Evolutionary conservation across 37 sponge, comb jelly and placozoan genomes (phyloP).

Genomic region (Chondrosia reniformis): DNA sequence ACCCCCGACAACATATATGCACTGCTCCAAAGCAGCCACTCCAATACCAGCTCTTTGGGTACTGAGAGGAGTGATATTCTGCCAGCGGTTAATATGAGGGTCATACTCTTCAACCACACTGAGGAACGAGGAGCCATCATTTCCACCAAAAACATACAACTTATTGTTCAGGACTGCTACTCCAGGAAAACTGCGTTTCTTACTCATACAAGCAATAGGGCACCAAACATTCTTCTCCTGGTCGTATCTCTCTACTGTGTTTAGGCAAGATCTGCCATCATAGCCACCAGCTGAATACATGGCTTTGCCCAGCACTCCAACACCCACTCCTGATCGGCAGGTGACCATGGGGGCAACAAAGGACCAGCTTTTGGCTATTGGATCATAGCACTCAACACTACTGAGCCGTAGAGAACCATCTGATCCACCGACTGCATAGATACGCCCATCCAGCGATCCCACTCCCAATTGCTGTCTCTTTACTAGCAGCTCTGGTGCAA

Average conservation of each 20-base stretch:
- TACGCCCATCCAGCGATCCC: constrained; percentile 73
- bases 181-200: constrained; percentile 88
- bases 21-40: constrained; percentile 70
- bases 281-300: constrained; percentile 94
- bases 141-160: constrained; percentile 90
- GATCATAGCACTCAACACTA: constrained; percentile 94
- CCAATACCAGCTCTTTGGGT: constrained; percentile 90
- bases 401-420: constrained; percentile 91
- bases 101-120: constrained; percentile 90
- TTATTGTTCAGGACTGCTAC: constrained; percentile 63
- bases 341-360: constrained; percentile 92
- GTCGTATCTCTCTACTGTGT: constrained; percentile 89
- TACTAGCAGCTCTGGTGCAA: constrained; percentile 69
- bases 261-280: constrained; percentile 84
- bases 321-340: constrained; percentile 90
- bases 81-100: constrained; percentile 92
- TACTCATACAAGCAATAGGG: constrained; percentile 86
- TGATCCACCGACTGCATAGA: constrained; percentile 96
- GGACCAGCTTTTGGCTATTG: constrained; percentile 73
- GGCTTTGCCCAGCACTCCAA: constrained; percentile 87
- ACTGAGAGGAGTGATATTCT: constrained; percentile 64
- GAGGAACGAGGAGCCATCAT: constrained; percentile 91
- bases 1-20: constrained; percentile 91
- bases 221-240: constrained; percentile 92
- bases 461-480: constrained; percentile 92